Base-by-base conservation (phyloP, 2,888 invertebrate species). In the Calameuta pallipes region DNA sequence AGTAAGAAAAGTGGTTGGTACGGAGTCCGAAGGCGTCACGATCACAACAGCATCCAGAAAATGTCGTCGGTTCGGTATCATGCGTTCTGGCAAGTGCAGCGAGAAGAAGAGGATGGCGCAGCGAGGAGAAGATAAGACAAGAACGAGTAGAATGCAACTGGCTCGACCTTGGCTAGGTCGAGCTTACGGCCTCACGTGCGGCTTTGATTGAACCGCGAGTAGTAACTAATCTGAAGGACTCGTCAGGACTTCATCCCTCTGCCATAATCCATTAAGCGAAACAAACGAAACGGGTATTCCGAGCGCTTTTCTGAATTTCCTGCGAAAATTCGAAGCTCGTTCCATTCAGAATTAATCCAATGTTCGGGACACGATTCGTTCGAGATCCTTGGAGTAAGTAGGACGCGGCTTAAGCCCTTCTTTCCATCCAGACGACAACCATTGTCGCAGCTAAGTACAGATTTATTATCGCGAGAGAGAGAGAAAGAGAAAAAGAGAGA, bases 141-240 rank as follows among this genome's bases (percentile, higher is more conserved):
- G 90, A 90, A 91, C 89, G 89, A 83, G 91, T 89, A 89, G 90
- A 91, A 90, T 91, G 91, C 87, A 86, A 85, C 85, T 85, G 82
- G 82, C 79, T 79, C 88, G 91, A 89, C 90, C 91, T 91, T 91
- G 90, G 88, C 88, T 89, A 91, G 90, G 91, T 90, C 90, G 90
- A 89, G 86, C 86, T 86, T 87, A 85, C 86, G 83, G 85, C 85
- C 83, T 85, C 85, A 85, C 85, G 87, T 86, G 88, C 84, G 84
- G 83, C 85, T 86, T 85, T 88, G 87, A 90, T 90, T 88, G 88
- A 90, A 87, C 88, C 83, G 86, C 89, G 71, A 12, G 13, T 31
- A 12, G 13, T 31, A 71, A 34, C 71, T 56, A 56, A 56, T 9
- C 56, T 9, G 56, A 23, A 56, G 56, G 23, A 56, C 56, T 56